These are phyloP conservation scores for Psammodynastes pulverulentus DNA, from an alignment of 2,113 vertebrate genomes.

Conservation along the genomic window DNA sequence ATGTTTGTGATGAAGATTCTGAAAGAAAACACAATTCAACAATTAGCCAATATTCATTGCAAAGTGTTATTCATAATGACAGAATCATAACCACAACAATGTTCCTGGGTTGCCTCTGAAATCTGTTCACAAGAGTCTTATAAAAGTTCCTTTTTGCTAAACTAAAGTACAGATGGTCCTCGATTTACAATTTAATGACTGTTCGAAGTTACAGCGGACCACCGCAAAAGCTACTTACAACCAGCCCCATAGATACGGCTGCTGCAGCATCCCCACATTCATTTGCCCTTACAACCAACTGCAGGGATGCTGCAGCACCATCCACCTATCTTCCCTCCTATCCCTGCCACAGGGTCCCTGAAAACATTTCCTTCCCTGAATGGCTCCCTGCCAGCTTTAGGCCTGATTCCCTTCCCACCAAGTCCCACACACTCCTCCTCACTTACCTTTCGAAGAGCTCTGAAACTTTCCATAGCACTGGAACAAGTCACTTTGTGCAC, in stretches of 20 bases:
- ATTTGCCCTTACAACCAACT: background rate
- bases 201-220: no score
- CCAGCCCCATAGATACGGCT: background rate
- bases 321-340: background rate
- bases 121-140: background rate
- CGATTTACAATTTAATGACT: no score
- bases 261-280: background rate
- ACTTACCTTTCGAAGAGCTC: background rate
- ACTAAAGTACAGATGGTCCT: background rate
- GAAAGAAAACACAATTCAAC: constrained; percentile 24
- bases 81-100: background rate
- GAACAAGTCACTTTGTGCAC: background rate
- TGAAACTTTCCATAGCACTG: background rate
- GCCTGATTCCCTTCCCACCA: background rate
- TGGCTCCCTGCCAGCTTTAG: background rate
- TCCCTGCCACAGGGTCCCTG: background rate
- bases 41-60: background rate
- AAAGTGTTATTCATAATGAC: background rate
- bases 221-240: no score
- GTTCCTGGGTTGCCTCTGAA: background rate
- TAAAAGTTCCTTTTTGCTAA: background rate
- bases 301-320: background rate
- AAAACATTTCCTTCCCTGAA: background rate
- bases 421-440: background rate
- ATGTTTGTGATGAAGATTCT: constrained; percentile 65